Percentiles rank a stretch among this genome's conserved stretches.
Conservation (phyloP, 2,113 vertebrate species). For the Heterocephalus glaber region DNA sequence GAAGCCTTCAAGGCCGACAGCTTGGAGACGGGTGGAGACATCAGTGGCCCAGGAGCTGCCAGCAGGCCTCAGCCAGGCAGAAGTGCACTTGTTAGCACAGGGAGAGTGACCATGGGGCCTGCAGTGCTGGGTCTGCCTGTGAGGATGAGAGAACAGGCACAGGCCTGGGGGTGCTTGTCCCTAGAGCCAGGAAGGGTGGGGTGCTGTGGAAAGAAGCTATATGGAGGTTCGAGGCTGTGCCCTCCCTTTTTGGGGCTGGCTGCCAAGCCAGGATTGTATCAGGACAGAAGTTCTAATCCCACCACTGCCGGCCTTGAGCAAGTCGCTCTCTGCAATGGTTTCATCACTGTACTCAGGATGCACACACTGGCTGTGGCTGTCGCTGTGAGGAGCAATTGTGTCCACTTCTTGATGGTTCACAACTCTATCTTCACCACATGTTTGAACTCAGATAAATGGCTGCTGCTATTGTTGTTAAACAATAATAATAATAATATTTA, state of each 20-base stretch:
- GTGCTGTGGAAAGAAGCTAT: background rate
- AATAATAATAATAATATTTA: background rate
- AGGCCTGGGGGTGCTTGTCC: background rate
- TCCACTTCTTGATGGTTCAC: background rate
- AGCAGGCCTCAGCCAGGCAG: background rate
- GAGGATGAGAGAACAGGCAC: background rate
- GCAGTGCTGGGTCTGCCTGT: background rate
- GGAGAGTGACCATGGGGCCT: background rate
- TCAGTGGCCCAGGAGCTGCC: rapidly evolving
- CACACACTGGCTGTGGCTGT: background rate
- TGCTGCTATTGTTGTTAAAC: background rate
- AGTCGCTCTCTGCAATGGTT: background rate
- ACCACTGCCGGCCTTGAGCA: background rate
- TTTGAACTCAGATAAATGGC: background rate
- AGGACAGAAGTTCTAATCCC: background rate
- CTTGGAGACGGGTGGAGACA: background rate
- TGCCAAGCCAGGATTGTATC: background rate
- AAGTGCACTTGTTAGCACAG: background rate
- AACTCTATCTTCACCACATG: background rate
- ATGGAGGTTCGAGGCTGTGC: background rate
- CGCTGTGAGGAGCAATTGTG: background rate
- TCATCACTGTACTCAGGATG: background rate
- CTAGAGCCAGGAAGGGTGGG: background rate
- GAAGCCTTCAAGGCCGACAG: background rate
- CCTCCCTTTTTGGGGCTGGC: background rate